Evolutionary conservation across 2,888 invertebrate genomes (phyloP), one percentile per base, ranked within the genome.

Genomic region (Drosophila diplacantha): DNA sequence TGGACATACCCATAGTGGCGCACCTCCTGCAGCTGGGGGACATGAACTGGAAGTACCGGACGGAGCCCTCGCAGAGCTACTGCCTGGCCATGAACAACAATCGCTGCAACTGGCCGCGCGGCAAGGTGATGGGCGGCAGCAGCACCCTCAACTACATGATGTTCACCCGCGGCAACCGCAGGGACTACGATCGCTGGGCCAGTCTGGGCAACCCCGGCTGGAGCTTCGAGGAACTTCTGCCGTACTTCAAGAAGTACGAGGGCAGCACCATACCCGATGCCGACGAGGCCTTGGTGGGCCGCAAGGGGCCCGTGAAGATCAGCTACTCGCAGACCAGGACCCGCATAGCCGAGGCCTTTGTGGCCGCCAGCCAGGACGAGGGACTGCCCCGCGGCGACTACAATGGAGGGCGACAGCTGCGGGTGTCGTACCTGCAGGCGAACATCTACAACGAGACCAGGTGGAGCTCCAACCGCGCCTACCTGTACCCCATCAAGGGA

Each of bases 41-140:
- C n/a, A 91, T 93, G 9, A 95, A 95, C 85, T 95, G 95, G 96
- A 92, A 90, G 69, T 96, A 95, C 86, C 92, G 92, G 83, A 94
- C 95, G 0, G 92, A 93, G 85, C 92, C 94, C 0, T 94, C 94
- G 3, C 88, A 90, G 12, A 90, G 88, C 55, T 93, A 92, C 70
- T 95, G 95, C 80, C 90, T 92, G 32, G 94, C 94, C 8, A 92
- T 95, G 89, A 91, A 92, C 58, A 91, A 93, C 69, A 90, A 90
- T 68, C 92, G 92, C 68, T 94, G 95, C 85, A 92, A 93, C 71
- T 94, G 93, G 92, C 95, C 95, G 0, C 89, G 93, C 58, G 96
- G 95, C 3, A 94, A 93, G 87, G 93, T 94, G 0, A 90, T 96
- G 83, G 96, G 96, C 5, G 96, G 96, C 2, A 41, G 39, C 5